phyloP scores from a whole-genome alignment of 2,797 vertebrate species.

The Limosa lapponica region DNA sequence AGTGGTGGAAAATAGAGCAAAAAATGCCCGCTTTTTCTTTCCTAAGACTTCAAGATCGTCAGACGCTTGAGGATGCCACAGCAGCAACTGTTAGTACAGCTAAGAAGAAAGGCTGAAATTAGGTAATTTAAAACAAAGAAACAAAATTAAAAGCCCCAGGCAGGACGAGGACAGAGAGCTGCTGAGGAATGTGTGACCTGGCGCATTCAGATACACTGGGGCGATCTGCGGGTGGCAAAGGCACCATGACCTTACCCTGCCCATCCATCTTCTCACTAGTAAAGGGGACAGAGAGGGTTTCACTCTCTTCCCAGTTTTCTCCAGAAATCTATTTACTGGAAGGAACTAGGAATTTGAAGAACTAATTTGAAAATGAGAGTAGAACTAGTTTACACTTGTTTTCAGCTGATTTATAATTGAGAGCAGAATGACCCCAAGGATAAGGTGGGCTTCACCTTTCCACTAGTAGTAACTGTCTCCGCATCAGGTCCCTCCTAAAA shows the following conservation, averaged over 20 bases:
- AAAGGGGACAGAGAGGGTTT: background rate
- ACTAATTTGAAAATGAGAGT: background rate
- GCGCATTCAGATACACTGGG: background rate
- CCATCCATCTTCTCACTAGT: background rate
- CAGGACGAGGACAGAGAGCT: background rate
- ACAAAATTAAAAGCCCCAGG: background rate
- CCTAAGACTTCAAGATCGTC: background rate
- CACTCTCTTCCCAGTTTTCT: background rate
- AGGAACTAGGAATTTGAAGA: background rate
- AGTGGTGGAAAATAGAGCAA: background rate
- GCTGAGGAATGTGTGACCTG: background rate
- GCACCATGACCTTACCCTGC: background rate
- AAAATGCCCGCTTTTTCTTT: background rate
- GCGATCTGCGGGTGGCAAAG: background rate
- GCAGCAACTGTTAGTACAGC: background rate
- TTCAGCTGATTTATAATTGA: background rate
- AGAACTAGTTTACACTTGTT: background rate
- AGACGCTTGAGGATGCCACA: background rate
- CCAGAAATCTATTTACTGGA: background rate
- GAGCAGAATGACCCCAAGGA: background rate
- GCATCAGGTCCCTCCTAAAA: background rate
- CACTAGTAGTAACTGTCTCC: background rate
- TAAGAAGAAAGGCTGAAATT: background rate
- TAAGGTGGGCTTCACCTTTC: background rate
- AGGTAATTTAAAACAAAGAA: background rate